phyloP scores from a whole-genome alignment of 2,797 vertebrate species.

The Phalanger gymnotis region DNA sequence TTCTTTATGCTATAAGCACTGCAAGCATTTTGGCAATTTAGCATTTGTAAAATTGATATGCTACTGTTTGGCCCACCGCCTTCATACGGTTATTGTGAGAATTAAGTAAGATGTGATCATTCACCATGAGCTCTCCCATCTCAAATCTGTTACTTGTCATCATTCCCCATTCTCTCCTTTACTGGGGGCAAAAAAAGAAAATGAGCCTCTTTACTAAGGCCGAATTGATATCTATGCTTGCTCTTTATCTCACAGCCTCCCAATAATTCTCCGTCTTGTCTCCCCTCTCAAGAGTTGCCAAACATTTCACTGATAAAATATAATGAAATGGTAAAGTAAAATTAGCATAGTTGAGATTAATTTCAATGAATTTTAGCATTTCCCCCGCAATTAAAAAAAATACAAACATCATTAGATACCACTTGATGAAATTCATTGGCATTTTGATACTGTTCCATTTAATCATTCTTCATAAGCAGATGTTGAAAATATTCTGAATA shows the following conservation, averaged over 20 bases:
- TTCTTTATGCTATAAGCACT: neutral
- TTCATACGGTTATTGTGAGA: neutral
- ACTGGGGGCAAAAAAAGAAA: neutral
- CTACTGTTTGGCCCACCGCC: neutral
- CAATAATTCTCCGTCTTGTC: neutral
- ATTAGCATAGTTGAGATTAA: neutral
- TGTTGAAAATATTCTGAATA: neutral
- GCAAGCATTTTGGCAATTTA: neutral
- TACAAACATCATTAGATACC: neutral
- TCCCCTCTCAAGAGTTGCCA: neutral
- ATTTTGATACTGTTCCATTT: neutral
- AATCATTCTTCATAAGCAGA: neutral
- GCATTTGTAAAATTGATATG: neutral
- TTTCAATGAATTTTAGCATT: neutral
- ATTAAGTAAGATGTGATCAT: neutral
- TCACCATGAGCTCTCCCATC: too few relatives aligned
- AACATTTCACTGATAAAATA: neutral
- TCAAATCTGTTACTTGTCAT: neutral
- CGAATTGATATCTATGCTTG: neutral
- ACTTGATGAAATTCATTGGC: neutral
- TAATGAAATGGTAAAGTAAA: neutral
- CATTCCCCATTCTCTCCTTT: neutral
- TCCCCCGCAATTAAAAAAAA: neutral
- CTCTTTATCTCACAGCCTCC: neutral
- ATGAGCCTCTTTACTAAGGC: neutral